Evolutionary conservation across 2,113 vertebrate species (phyloP), one percentile per base, ranked within the genome.

Genomic region (Dasyornis broadbenti): DNA sequence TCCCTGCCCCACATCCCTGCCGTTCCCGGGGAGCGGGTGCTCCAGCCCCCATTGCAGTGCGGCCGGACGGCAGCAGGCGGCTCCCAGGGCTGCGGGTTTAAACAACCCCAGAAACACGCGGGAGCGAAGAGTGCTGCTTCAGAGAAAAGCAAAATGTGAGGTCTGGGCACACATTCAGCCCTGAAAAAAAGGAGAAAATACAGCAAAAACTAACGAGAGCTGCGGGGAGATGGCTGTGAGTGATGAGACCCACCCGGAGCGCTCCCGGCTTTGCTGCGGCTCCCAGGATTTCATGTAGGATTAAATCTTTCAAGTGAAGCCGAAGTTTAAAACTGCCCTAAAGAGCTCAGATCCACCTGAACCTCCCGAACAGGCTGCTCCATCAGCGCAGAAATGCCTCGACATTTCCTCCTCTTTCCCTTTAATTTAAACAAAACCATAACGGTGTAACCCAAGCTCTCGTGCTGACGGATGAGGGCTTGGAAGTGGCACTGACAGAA

Each of bases 21-120:
- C 14, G 33, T 28, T 28, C 19, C 13, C 2, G 7, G 13, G 30
- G n/a, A 5, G 0, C 2, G 3, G 17, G 26, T 17, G 26, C 57
- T 47, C 42, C 33, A 2, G 16, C 44, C 44, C 9, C 49, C 49
- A 8, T 8, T 86, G 94, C 94, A 90, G 57, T 59, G 86, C 47
- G 9, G 33, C 1, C 11, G 20, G 69, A 1, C 30, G 63, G 89
- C 78, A 18, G n/a, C 92, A 97, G 97, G 95, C 37, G 95, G 86
- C 95, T 95, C 89, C 76, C 92, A 22, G 26, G 1, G 65, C 33
- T 39, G 45, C 28, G 7, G 30, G 21, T 5, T 65, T 11, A 10
- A 9, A 12, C 54, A 16, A 4, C 2, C 6, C 84, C 78, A 56
- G 65, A 26, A 35, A 31, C 2, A 1, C 23, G 1, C 24, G 39